Percentiles rank a stretch among this genome's conserved stretches.
Evolutionary conservation across 2,888 invertebrate genomes (phyloP).

Genomic region (Drosophila phalerata): DNA sequence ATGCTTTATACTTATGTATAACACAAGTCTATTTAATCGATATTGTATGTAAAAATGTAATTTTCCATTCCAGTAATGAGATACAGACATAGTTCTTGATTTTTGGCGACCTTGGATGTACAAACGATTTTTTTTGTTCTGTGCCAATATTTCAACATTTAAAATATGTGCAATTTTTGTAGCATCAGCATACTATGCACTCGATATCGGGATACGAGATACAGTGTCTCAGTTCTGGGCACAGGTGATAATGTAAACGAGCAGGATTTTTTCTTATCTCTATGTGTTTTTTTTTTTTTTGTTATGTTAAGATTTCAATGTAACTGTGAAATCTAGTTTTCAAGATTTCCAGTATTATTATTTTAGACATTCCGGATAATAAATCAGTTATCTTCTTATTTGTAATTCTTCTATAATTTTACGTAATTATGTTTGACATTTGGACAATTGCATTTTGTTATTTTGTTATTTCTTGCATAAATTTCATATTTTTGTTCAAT

Average conservation of each 20-base stretch:
- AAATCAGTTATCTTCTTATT: neutral
- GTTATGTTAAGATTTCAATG: neutral
- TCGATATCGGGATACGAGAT: neutral
- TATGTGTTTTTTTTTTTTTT: neutral
- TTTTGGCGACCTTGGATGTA: conserved; percentile 48
- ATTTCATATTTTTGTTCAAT: neutral
- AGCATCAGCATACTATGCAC: neutral
- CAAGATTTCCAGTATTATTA: neutral
- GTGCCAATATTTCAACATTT: neutral
- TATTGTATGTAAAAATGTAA: conserved; percentile 15
- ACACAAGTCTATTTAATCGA: conserved; percentile 7
- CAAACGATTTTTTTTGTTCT: conserved; percentile 15
- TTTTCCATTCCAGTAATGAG: conserved; percentile 25
- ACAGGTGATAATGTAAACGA: neutral
- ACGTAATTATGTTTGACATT: neutral
- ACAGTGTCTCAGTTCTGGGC: neutral
- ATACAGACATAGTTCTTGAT: conserved; percentile 31
- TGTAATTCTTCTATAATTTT: neutral
- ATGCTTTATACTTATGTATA: conserved; percentile 6
- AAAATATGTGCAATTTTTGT: conserved; percentile 3
- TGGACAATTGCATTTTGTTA: conserved; percentile 44
- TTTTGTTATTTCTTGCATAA: conserved; percentile 27
- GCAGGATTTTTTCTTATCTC: neutral
- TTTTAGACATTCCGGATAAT: neutral
- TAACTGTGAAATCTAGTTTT: neutral